Evolutionary conservation across 2,797 vertebrate genomes (phyloP).

Genomic region (Phoeniculus purpureus): DNA sequence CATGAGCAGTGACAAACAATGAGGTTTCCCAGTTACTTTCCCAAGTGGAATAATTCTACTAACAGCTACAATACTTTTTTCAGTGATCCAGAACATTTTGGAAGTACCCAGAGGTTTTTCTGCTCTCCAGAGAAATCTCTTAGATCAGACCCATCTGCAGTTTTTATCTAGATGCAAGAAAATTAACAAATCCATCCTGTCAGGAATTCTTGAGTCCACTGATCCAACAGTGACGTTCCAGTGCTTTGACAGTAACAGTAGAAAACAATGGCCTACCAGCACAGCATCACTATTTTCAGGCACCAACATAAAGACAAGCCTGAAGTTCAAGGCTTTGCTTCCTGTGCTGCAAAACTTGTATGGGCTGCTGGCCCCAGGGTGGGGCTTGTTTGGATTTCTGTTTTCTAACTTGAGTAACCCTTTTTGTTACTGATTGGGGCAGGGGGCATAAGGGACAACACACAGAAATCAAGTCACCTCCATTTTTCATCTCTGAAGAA

Average conservation of each 20-base stretch:
- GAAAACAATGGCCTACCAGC: neutral
- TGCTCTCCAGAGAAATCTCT: neutral
- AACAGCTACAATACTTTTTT: neutral
- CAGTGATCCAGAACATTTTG: neutral
- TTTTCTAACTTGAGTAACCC: neutral
- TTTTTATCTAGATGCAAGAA: neutral
- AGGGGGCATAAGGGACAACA: rapidly evolving
- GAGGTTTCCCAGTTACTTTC: neutral
- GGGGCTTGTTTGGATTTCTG: neutral
- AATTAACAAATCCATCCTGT: neutral
- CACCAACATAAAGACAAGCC: neutral
- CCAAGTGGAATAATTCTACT: neutral
- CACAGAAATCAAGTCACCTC: neutral
- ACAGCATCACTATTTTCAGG: neutral
- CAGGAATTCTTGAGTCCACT: neutral
- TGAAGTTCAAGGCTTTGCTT: neutral
- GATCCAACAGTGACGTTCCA: neutral
- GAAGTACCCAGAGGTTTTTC: neutral
- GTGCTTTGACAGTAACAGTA: neutral
- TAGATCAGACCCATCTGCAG: neutral
- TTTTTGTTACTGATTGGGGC: neutral
- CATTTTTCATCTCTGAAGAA: neutral
- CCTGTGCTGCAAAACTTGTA: neutral
- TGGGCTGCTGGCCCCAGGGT: neutral
- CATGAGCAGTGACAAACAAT: neutral